Percentiles rank a stretch among this genome's conserved stretches.
phyloP scores from a whole-genome alignment of 2,888 invertebrate genomes.

The Tineola bisselliella region DNA sequence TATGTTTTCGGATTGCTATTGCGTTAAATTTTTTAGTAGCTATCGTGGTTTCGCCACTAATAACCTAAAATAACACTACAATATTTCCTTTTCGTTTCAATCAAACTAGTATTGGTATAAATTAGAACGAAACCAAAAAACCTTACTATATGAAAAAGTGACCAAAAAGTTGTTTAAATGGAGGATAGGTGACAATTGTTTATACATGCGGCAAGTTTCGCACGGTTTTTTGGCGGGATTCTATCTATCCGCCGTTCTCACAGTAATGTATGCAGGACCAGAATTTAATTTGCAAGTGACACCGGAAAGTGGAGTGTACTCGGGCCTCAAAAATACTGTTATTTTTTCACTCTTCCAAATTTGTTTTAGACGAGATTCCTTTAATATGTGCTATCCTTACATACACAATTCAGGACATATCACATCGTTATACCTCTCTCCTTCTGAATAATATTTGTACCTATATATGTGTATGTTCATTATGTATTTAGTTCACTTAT shows the following conservation, averaged over 20 bases:
- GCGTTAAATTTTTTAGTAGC: too few species aligned
- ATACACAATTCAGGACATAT: background rate
- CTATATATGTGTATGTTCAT: too few species aligned
- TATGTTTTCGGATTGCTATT: too few species aligned
- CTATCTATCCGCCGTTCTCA: background rate
- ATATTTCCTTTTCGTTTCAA: too few species aligned
- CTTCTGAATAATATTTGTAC: too few species aligned
- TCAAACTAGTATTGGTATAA: too few species aligned
- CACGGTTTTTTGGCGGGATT: background rate
- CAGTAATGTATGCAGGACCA: slow-evolving; percentile 11
- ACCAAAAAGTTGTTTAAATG: background rate
- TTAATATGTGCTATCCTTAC: background rate
- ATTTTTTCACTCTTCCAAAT: background rate
- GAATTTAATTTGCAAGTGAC: slow-evolving; percentile 12
- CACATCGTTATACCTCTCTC: too few species aligned
- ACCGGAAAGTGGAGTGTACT: slow-evolving; percentile 10
- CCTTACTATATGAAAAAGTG: background rate
- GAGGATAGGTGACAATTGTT: background rate
- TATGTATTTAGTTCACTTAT: too few species aligned
- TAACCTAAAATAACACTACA: too few species aligned
- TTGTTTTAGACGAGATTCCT: background rate
- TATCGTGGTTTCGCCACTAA: too few species aligned
- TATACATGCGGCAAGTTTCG: slow-evolving; percentile 5
- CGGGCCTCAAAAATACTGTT: background rate
- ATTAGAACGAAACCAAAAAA: too few species aligned